These are phyloP conservation scores for Microcebus lehilahytsara DNA, from an alignment of 2,113 vertebrate species.

Conservation along the genomic window DNA sequence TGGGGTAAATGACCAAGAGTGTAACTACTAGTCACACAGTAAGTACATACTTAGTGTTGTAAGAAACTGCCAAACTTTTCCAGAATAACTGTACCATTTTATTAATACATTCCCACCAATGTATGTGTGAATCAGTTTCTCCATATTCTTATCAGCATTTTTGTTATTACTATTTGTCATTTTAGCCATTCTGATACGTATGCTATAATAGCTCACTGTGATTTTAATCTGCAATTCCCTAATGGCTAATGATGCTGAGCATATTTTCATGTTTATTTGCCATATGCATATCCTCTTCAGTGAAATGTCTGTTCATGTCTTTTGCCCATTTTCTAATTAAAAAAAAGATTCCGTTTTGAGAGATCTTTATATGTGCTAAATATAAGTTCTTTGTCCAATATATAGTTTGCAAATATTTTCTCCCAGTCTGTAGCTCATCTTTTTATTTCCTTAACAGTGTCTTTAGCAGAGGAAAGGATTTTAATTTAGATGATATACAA, in stretches of 20 bases:
- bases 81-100: not conserved
- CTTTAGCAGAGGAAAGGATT: not conserved
- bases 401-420: not conserved
- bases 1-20: not conserved
- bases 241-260: not conserved
- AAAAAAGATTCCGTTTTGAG: not conserved
- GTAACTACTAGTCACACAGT: not conserved
- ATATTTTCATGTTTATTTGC: not conserved
- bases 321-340: not conserved
- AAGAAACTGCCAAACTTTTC: not conserved
- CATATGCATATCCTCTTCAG: not conserved
- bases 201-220: not conserved
- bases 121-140: not conserved
- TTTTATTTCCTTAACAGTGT: not conserved
- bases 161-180: not conserved
- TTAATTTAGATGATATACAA: not conserved
- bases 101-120: not conserved
- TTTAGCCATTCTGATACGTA: not conserved
- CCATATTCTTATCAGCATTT: not conserved
- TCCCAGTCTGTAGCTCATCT: not conserved
- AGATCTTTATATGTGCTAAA: not conserved
- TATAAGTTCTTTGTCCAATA: not conserved
- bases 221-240: conserved; percentile 8
- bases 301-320: not conserved
- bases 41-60: not conserved